phyloP scores from a whole-genome alignment of 2,797 vertebrate genomes.

The Ciconia nigra region DNA sequence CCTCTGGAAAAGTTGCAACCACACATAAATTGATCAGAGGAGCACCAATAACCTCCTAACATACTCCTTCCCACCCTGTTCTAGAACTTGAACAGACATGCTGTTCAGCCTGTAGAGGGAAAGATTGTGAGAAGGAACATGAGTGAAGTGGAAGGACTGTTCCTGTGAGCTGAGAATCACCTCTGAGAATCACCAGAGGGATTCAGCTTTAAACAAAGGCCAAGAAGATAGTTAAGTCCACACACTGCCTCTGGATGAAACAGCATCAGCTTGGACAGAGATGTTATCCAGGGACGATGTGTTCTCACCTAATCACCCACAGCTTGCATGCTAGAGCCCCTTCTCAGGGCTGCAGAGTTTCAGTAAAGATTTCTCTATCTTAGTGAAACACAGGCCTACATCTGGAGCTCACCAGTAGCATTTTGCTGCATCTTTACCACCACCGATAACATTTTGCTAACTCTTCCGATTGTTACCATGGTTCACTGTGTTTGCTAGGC shows the following conservation, averaged over 20 bases:
- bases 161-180: background rate
- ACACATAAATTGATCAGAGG: background rate
- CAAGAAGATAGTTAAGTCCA: background rate
- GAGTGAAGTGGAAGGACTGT: background rate
- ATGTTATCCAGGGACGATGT: fast-evolving
- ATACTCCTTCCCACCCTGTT: background rate
- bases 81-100: background rate
- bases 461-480: background rate
- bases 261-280: background rate
- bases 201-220: background rate
- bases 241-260: background rate
- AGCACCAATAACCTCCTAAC: background rate
- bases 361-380: background rate
- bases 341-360: background rate
- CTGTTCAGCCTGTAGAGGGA: background rate
- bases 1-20: background rate
- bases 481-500: background rate
- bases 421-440: background rate
- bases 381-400: background rate
- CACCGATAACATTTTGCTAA: background rate
- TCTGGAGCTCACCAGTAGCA: background rate
- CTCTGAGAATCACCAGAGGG: background rate
- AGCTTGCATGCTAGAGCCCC: background rate
- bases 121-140: background rate
- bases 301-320: background rate